Evolutionary conservation across 2,113 vertebrate species (phyloP).

Genomic region (Prietella phreatophila): DNA sequence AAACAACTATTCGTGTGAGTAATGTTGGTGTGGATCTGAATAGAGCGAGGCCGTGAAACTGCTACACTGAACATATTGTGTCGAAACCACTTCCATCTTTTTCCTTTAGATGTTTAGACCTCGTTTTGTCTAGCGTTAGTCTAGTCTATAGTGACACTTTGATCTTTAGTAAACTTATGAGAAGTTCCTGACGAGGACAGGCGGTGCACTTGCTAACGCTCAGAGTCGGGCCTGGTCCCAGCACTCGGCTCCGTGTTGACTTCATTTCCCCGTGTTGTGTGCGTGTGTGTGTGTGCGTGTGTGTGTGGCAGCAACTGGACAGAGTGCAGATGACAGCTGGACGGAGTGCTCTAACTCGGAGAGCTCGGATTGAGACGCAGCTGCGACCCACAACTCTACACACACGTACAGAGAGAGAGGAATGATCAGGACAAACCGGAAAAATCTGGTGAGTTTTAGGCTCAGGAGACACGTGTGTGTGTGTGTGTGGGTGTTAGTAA

Average conservation of each 20-base stretch:
- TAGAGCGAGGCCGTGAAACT: background rate
- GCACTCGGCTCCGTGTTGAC: background rate
- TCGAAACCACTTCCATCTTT: background rate
- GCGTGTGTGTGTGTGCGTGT: background rate
- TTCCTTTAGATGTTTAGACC: no score
- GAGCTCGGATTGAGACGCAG: constrained; percentile 63
- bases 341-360: constrained; percentile 65
- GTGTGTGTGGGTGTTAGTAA: constrained; percentile 1
- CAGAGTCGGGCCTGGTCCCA: constrained; percentile 32
- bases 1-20: background rate
- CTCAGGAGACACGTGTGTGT: constrained; percentile 15
- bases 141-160: background rate
- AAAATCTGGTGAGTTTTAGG: constrained; percentile 11
- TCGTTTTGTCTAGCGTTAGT: background rate
- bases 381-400: constrained; percentile 63
- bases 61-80: background rate
- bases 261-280: background rate
- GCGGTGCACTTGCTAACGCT: background rate
- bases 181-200: background rate
- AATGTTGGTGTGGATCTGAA: background rate
- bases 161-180: background rate
- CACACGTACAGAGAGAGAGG: constrained; percentile 19
- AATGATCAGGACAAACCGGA: background rate
- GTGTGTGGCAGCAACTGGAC: constrained; percentile 61
- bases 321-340: constrained; percentile 69